Conservation (phyloP, 1,140 invertebrate species). For the Apis cerana region DNA sequence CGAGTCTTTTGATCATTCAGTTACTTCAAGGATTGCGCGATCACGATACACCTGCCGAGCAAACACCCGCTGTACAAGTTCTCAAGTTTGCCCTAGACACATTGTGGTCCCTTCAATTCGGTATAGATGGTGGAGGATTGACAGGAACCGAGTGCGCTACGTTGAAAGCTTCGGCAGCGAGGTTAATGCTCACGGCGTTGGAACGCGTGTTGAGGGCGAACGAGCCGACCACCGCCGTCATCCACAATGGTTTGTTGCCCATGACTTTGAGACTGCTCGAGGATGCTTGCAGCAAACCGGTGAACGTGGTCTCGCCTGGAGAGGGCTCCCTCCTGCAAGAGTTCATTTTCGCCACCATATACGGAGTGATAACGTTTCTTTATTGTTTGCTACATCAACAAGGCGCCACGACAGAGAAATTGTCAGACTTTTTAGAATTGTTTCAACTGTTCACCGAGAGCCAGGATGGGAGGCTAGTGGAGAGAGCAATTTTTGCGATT, state of each 20-base stretch:
- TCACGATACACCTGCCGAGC: constrained; percentile 82
- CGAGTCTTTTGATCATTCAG: constrained; percentile 83
- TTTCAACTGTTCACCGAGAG: constrained; percentile 84
- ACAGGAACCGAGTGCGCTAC: constrained; percentile 72
- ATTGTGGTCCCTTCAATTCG: constrained; percentile 84
- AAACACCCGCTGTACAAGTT: constrained; percentile 83
- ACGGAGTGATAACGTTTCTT: constrained; percentile 83
- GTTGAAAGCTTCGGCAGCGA: constrained; percentile 83
- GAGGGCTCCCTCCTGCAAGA: constrained; percentile 81
- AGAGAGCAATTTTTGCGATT: constrained; percentile 83
- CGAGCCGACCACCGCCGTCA: constrained; percentile 83
- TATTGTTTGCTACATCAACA: constrained; percentile 84
- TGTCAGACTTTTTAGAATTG: constrained; percentile 83
- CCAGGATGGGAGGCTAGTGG: constrained; percentile 82
- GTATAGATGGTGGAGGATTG: constrained; percentile 71
- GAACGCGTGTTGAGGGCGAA: constrained; percentile 83
- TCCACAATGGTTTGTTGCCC: constrained; percentile 84
- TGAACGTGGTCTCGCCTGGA: constrained; percentile 60
- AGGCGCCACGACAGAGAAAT: constrained; percentile 78
- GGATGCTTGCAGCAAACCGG: constrained; percentile 79
- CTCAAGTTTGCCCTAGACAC: constrained; percentile 84
- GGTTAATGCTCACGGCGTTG: constrained; percentile 83
- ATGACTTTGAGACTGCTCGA: constrained; percentile 84
- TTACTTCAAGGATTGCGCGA: constrained; percentile 83
- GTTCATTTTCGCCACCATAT: constrained; percentile 84